Conservation (phyloP, 1,140 invertebrate genomes). For the Leguminivora glycinivorella region DNA sequence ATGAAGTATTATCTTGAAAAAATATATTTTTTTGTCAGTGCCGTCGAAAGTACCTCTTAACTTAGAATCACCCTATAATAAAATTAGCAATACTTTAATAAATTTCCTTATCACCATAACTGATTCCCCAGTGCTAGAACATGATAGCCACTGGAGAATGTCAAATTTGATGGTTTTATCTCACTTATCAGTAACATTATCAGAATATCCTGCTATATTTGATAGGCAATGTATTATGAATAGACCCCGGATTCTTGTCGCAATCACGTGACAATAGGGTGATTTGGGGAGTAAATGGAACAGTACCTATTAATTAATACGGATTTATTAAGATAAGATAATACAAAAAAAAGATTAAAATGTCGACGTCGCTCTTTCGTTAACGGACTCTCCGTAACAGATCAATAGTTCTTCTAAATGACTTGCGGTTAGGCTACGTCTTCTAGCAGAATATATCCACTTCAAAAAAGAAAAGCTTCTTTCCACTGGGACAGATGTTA, state of each 20-base stretch:
- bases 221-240: background rate
- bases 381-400: background rate
- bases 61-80: too few species aligned
- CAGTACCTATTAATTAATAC: background rate
- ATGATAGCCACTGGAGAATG: background rate
- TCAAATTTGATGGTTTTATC: slow-evolving; percentile 18
- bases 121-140: background rate
- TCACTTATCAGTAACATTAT: background rate
- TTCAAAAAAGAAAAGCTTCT: slow-evolving; percentile 1
- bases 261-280: too few species aligned
- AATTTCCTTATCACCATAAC: background rate
- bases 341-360: background rate
- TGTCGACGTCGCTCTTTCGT: background rate
- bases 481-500: background rate
- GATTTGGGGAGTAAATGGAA: too few species aligned
- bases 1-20: too few species aligned
- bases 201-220: slow-evolving; percentile 6
- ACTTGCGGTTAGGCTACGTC: too few species aligned
- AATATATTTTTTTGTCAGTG: too few species aligned
- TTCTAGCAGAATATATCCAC: slow-evolving; percentile 1
- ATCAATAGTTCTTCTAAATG: too few species aligned
- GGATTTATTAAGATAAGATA: slow-evolving; percentile 1
- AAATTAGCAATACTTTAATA: slow-evolving; percentile 7
- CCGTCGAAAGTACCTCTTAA: too few species aligned
- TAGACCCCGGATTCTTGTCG: too few species aligned